These are phyloP conservation scores for Drosophila austrosaltans DNA, from an alignment of 2,888 invertebrate species.

Conservation along the genomic window DNA sequence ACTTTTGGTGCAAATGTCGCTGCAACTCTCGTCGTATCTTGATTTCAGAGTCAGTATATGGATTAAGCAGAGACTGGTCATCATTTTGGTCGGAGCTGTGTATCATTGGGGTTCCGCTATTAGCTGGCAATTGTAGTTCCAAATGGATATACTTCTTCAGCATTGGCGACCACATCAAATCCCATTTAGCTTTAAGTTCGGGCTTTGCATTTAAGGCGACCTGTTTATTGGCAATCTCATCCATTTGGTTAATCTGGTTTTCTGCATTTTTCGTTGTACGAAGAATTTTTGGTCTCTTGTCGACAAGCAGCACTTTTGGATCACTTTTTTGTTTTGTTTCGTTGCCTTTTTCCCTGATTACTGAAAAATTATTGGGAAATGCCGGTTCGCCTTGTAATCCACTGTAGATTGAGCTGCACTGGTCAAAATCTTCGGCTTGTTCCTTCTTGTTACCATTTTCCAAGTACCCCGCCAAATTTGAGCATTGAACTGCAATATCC, in stretches of 20 bases:
- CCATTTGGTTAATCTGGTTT: neutral
- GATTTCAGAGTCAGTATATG: neutral
- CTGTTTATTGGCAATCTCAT: neutral
- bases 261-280: neutral
- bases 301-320: neutral
- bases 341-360: neutral
- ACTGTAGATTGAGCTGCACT: neutral
- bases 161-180: constrained; percentile 3
- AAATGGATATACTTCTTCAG: neutral
- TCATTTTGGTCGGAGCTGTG: neutral
- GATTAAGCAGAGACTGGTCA: neutral
- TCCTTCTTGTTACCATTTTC: neutral
- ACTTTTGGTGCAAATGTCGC: neutral
- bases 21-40: neutral
- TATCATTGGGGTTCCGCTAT: neutral
- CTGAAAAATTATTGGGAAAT: neutral
- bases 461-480: neutral
- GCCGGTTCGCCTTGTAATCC: neutral
- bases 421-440: too few relatives aligned
- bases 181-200: neutral
- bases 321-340: neutral
- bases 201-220: neutral
- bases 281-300: neutral
- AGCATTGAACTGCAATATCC: neutral
- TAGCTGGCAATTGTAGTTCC: neutral